Conservation (phyloP, 2,113 vertebrate species). For the Beaufortia kweichowensis region DNA sequence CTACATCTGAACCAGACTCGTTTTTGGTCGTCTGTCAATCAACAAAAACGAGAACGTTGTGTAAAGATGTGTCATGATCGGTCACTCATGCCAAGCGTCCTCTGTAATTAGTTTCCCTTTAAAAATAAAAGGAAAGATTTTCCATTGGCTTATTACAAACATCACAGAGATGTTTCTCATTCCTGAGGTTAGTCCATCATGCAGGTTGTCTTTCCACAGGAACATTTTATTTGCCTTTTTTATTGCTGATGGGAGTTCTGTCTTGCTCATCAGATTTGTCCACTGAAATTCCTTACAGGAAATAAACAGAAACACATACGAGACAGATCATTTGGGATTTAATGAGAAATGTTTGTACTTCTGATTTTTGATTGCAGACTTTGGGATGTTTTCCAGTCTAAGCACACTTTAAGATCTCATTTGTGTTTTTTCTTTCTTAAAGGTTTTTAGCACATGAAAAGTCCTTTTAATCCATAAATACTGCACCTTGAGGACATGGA, state of each 20-base stretch:
- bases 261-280: not conserved
- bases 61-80: not conserved
- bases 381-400: too few species aligned
- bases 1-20: too few species aligned
- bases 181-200: slow-evolving; percentile 54
- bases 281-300: slow-evolving; percentile 1
- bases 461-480: not conserved
- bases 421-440: not conserved
- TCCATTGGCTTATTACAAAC: slow-evolving; percentile 40
- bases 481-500: slow-evolving; percentile 20
- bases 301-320: not conserved
- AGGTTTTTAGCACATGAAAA: not conserved
- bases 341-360: not conserved
- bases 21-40: too few species aligned
- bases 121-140: slow-evolving; percentile 2
- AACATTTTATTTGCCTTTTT: slow-evolving; percentile 1
- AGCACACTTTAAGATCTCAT: not conserved
- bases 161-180: slow-evolving; percentile 51
- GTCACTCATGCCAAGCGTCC: slow-evolving; percentile 8
- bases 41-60: not conserved
- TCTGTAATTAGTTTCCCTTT: slow-evolving; percentile 44
- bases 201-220: slow-evolving; percentile 19
- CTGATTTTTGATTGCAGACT: too few species aligned
- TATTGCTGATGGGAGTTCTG: not conserved
- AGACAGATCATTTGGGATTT: too few species aligned